These are phyloP conservation scores for Lophius piscatorius DNA, from an alignment of 2,113 vertebrate species.

Conservation along the genomic window DNA sequence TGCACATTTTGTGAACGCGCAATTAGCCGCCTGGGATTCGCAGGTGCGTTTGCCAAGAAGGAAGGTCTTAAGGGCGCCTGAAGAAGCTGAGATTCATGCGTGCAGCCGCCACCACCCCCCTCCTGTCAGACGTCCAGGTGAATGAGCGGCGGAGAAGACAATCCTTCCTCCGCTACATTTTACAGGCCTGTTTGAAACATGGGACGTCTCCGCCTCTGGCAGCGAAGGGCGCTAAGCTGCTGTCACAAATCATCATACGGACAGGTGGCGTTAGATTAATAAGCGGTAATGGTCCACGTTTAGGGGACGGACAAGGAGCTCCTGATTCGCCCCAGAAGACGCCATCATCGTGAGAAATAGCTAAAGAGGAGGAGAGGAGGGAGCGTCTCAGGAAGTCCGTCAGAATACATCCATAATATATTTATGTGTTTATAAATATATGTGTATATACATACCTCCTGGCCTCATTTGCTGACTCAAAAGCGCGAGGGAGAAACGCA, in stretches of 20 bases:
- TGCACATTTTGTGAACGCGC: conserved; percentile 26
- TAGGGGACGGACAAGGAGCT: conserved; percentile 29
- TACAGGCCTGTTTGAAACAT: conserved; percentile 48
- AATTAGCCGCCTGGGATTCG: conserved; percentile 21
- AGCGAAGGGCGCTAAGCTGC: conserved; percentile 55
- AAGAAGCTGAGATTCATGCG: conserved; percentile 44
- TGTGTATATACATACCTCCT: conserved; percentile 40
- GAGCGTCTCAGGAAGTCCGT: conserved; percentile 24
- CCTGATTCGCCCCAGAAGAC: conserved; percentile 24
- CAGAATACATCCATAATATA: too few relatives aligned
- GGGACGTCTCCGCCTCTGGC: conserved; percentile 41
- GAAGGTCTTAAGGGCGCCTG: conserved; percentile 10
- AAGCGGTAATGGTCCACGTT: conserved; percentile 78
- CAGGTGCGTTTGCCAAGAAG: not conserved
- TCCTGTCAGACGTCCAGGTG: too few relatives aligned
- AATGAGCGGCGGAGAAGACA: conserved; percentile 36
- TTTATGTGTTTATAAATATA: conserved; percentile 31
- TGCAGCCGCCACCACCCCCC: conserved; percentile 21
- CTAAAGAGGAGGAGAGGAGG: conserved; percentile 1
- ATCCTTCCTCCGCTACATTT: conserved; percentile 19
- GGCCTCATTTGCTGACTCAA: conserved; percentile 63
- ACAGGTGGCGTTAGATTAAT: conserved; percentile 71
- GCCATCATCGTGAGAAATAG: not conserved
- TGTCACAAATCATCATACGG: conserved; percentile 62
- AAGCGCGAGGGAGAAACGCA: conserved; percentile 46